Conservation (phyloP, 2,888 invertebrate species). For the Gibbula magus region DNA sequence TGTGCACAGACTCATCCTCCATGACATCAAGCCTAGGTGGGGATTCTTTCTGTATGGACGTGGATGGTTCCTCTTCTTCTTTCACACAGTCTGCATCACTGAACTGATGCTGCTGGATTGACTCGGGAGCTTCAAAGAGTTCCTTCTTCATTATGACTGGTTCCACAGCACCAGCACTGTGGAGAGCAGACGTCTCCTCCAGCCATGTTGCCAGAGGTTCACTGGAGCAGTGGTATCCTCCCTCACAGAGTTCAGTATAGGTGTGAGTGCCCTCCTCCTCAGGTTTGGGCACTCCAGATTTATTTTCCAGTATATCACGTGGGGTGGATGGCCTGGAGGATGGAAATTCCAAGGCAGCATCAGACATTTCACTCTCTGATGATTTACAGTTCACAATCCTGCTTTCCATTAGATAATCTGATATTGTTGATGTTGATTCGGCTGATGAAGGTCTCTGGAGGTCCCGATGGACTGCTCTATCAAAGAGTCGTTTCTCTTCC, state of each 20-base stretch:
- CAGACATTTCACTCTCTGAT: background rate
- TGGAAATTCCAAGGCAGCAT: background rate
- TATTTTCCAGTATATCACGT: background rate
- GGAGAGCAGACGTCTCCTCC: background rate
- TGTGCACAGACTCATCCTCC: too few species aligned
- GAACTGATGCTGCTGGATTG: too few species aligned
- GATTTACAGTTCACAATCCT: background rate
- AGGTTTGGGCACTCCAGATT: background rate
- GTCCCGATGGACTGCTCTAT: slow-evolving; percentile 1
- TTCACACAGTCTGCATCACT: too few species aligned
- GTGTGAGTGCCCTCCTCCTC: background rate
- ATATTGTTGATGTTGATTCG: slow-evolving; percentile 6
- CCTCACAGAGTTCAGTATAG: background rate
- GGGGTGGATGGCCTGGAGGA: slow-evolving; percentile 10
- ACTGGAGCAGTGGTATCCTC: background rate
- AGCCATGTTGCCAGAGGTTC: background rate
- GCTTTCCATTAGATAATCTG: slow-evolving; percentile 13
- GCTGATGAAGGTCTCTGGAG: background rate
- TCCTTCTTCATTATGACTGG: too few species aligned
- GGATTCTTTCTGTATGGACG: too few species aligned
- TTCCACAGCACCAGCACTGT: too few species aligned
- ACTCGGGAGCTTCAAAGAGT: too few species aligned
- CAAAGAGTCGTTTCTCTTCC: slow-evolving; percentile 17
- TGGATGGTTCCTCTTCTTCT: too few species aligned
- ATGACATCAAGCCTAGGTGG: too few species aligned